phyloP scores from a whole-genome alignment of 2,888 invertebrate species.

The Minunthozetes semirufus region DNA sequence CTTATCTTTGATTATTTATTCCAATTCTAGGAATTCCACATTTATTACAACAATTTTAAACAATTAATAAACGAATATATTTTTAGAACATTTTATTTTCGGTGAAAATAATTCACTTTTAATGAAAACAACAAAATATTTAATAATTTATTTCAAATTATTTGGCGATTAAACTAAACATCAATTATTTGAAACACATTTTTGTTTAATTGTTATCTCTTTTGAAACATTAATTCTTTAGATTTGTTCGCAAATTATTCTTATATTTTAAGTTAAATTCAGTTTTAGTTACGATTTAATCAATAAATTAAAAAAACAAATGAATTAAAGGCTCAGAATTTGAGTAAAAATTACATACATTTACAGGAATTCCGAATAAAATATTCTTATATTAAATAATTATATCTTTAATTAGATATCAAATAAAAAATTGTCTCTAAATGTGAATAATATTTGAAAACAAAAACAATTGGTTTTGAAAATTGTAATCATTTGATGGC shows the following conservation, averaged over 20 bases:
- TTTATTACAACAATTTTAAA: too few species aligned
- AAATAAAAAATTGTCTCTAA: neutral
- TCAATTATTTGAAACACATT: too few species aligned
- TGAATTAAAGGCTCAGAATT: neutral
- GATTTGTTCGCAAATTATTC: neutral
- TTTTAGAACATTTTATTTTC: too few species aligned
- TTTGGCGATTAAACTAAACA: too few species aligned
- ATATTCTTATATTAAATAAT: neutral
- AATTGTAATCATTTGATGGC: neutral
- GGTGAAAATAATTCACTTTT: too few species aligned
- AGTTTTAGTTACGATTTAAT: neutral
- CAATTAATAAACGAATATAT: too few species aligned
- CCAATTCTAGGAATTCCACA: too few species aligned
- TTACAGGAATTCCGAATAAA: neutral
- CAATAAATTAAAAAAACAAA: neutral
- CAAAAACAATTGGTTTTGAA: neutral
- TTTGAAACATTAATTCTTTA: too few species aligned
- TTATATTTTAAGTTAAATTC: neutral
- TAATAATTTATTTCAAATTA: too few species aligned
- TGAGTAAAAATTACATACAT: conserved; percentile 8
- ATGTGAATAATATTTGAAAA: neutral
- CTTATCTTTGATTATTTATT: too few species aligned
- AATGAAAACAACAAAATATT: too few species aligned
- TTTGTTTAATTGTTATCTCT: too few species aligned
- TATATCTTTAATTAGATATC: neutral